Evolutionary conservation across 2,797 vertebrate species (phyloP).

Genomic region (Poecilia gillii): DNA sequence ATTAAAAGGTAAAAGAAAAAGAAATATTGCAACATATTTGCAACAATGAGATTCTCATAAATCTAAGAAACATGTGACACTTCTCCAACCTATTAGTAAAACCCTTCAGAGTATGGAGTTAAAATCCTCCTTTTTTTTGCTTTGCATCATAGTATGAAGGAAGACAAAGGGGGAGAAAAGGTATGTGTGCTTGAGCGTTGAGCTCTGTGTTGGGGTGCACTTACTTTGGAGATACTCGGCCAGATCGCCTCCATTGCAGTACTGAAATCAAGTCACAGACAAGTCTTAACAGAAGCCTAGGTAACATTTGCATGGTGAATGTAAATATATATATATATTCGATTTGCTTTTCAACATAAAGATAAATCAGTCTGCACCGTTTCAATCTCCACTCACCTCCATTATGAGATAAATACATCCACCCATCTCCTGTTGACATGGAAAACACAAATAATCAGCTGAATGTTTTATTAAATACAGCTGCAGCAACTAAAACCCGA

Average conservation of each 20-base stretch:
- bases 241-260: slow-evolving; percentile 98
- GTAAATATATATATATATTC: no score
- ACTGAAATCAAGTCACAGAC: slow-evolving; percentile 79
- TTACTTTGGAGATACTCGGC: slow-evolving; percentile 98
- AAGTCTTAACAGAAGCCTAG: slow-evolving; percentile 1
- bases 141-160: not conserved
- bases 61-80: slow-evolving; percentile 14
- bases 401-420: slow-evolving; percentile 97
- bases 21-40: not conserved
- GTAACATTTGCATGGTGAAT: not conserved
- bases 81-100: slow-evolving; percentile 1
- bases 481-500: not conserved
- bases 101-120: not conserved
- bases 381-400: slow-evolving; percentile 87
- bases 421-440: slow-evolving; percentile 87
- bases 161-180: slow-evolving; percentile 11
- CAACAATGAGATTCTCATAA: not conserved
- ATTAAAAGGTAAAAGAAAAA: slow-evolving; percentile 31
- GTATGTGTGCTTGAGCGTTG: slow-evolving; percentile 1
- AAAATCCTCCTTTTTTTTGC: not conserved
- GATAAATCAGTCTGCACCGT: not conserved
- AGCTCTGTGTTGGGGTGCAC: slow-evolving; percentile 61
- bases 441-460: slow-evolving; percentile 13
- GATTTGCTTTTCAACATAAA: slow-evolving; percentile 25
- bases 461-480: not conserved